phyloP scores from a whole-genome alignment of 2,113 vertebrate genomes.

The Pedetes capensis region DNA sequence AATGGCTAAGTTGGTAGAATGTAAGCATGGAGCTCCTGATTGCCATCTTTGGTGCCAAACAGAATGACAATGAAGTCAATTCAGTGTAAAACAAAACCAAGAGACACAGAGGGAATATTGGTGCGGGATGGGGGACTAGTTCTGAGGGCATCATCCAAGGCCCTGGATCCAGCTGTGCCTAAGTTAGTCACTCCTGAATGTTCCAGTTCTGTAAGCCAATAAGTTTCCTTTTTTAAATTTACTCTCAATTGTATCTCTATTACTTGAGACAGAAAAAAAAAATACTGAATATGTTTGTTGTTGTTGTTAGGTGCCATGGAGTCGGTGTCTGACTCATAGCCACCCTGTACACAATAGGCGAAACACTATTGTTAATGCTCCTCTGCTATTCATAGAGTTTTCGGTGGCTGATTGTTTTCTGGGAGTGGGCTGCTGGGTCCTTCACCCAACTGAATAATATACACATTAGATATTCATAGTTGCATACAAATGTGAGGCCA shows the following conservation, averaged over 20 bases:
- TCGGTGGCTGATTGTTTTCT: too few species aligned
- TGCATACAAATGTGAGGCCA: neutral
- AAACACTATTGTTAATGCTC: too few species aligned
- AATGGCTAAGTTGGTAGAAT: neutral
- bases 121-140: neutral
- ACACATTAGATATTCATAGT: neutral
- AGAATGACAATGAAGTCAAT: neutral
- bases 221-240: neutral
- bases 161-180: neutral
- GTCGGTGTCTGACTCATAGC: too few species aligned
- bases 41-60: neutral
- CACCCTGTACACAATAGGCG: too few species aligned
- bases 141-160: neutral
- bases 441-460: neutral
- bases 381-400: too few species aligned
- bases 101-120: neutral
- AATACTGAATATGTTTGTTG: too few species aligned
- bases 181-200: neutral
- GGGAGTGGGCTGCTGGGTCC: too few species aligned
- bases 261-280: neutral
- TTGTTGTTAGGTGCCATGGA: too few species aligned
- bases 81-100: neutral
- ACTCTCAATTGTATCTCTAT: slow-evolving; percentile 26
- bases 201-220: neutral
- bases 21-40: neutral